phyloP scores from a whole-genome alignment of 2,113 vertebrate genomes.

The Pipra filicauda region DNA sequence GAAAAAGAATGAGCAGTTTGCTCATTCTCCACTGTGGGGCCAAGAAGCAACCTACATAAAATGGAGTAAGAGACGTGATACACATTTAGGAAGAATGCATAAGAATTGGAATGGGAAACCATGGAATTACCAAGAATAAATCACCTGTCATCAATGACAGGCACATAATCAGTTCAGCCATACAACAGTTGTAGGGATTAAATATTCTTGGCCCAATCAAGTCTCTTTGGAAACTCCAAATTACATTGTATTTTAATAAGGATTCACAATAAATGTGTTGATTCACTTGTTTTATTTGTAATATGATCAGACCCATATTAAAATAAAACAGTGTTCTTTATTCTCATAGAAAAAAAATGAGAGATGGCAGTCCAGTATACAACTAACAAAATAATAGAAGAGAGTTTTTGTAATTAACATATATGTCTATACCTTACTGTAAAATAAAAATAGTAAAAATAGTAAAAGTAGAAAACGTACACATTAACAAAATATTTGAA shows the following conservation, averaged over 20 bases:
- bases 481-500: neutral
- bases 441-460: neutral
- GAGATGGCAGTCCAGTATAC: neutral
- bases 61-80: neutral
- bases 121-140: neutral
- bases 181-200: neutral
- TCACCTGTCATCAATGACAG: neutral
- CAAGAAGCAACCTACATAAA: neutral
- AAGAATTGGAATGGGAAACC: neutral
- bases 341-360: neutral
- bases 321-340: neutral
- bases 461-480: neutral
- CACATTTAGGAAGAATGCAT: neutral
- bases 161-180: neutral
- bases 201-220: neutral
- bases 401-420: neutral
- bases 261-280: neutral
- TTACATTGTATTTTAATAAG: neutral
- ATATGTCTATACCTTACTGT: neutral
- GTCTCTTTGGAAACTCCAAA: neutral
- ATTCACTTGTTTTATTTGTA: neutral
- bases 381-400: neutral
- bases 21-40: neutral
- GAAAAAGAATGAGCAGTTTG: neutral
- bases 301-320: neutral